Conservation (phyloP, 1,140 invertebrate genomes). For the Maconellicoccus hirsutus region DNA sequence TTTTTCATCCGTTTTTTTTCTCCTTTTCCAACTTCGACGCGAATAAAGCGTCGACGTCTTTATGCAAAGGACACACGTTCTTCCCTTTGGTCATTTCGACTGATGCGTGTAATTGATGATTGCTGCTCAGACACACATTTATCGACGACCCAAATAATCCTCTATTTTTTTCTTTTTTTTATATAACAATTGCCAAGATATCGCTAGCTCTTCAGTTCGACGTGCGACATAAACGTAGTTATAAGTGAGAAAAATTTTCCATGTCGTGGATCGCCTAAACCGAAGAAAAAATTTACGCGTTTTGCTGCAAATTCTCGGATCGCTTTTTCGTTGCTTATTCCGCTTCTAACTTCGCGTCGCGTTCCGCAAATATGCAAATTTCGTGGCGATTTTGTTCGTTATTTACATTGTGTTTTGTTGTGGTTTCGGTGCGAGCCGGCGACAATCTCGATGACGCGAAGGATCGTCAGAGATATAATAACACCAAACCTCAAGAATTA, state of each 20-base stretch:
- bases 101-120: constrained; percentile 22
- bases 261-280: too few species aligned
- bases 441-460: background rate
- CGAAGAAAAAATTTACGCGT: too few species aligned
- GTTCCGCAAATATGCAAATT: background rate
- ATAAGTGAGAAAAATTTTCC: too few species aligned
- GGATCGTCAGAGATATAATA: background rate
- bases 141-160: constrained; percentile 18
- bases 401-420: background rate
- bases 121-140: constrained; percentile 19
- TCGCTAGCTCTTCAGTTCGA: background rate
- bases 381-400: background rate
- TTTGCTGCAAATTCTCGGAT: too few species aligned
- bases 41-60: background rate
- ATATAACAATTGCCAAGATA: constrained; percentile 17
- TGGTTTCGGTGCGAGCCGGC: background rate
- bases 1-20: constrained; percentile 14
- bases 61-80: constrained; percentile 21
- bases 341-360: too few species aligned
- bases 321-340: too few species aligned
- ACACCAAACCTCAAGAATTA: background rate
- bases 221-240: background rate
- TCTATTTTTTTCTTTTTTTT: constrained; percentile 13
- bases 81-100: constrained; percentile 17
- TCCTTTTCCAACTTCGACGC: background rate